Evolutionary conservation across 2,888 invertebrate species (phyloP).

Genomic region (Emesis furor): DNA sequence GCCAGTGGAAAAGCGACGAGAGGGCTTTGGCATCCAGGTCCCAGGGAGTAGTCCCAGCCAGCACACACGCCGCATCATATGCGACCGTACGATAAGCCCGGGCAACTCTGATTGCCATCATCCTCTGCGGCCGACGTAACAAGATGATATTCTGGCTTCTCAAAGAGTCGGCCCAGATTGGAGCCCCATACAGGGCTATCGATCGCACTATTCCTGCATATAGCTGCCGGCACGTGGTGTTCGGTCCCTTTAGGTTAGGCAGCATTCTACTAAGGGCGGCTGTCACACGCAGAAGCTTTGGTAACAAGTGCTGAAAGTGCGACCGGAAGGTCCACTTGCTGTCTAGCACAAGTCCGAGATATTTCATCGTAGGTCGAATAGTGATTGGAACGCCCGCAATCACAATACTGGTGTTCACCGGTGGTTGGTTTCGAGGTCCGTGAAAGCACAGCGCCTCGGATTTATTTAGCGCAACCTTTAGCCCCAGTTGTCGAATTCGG

Average conservation of each 20-base stretch:
- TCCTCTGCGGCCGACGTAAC: background rate
- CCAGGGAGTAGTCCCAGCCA: background rate
- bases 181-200: background rate
- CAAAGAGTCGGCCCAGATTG: background rate
- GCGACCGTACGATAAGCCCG: background rate
- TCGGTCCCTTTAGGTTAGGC: constrained; percentile 8
- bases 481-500: constrained; percentile 7
- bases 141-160: background rate
- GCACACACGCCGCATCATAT: background rate
- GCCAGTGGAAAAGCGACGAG: too few species aligned
- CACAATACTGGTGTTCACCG: background rate
- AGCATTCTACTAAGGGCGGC: background rate
- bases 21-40: background rate
- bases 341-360: background rate
- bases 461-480: constrained; percentile 20
- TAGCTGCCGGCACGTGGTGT: background rate
- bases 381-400: background rate
- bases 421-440: background rate
- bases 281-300: background rate
- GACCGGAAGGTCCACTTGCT: background rate
- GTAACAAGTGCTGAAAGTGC: background rate
- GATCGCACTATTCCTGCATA: background rate
- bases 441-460: background rate
- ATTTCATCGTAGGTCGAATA: background rate
- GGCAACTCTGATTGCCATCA: background rate